Percentiles rank a stretch among this genome's conserved stretches.
phyloP scores from a whole-genome alignment of 2,113 vertebrate species.

The Cavia aperea region DNA sequence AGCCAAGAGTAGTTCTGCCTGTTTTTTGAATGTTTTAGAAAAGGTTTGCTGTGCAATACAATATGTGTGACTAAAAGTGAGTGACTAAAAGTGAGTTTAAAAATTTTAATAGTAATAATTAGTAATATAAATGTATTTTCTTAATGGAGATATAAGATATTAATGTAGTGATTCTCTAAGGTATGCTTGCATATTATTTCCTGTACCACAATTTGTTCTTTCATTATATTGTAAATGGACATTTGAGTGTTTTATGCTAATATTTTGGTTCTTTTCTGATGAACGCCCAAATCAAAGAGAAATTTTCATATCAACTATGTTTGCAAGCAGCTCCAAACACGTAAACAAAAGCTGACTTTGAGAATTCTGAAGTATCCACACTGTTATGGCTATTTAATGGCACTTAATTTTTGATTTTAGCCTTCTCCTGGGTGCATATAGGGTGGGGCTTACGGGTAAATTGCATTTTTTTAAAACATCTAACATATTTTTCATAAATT shows the following conservation, averaged over 20 bases:
- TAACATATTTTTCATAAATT: neutral
- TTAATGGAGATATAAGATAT: neutral
- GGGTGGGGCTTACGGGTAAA: neutral
- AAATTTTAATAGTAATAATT: neutral
- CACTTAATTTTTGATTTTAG: neutral
- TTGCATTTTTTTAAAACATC: neutral
- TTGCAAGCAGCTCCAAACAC: neutral
- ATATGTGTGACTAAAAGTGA: neutral
- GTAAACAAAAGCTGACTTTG: neutral
- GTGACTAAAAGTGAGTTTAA: neutral
- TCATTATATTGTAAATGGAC: neutral
- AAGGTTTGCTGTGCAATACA: neutral
- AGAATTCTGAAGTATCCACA: neutral
- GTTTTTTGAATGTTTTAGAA: neutral
- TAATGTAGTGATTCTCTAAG: neutral
- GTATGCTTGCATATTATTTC: neutral
- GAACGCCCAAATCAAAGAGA: neutral
- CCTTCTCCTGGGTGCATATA: neutral
- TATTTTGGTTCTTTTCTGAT: neutral
- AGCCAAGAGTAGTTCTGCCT: neutral
- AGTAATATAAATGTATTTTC: neutral
- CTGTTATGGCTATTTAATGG: neutral
- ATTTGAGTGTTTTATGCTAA: neutral
- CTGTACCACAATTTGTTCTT: neutral
- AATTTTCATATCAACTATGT: neutral